Evolutionary conservation across 2,888 invertebrate species (phyloP), one percentile per base, ranked within the genome.

Genomic region (Dorcus hopei): DNA sequence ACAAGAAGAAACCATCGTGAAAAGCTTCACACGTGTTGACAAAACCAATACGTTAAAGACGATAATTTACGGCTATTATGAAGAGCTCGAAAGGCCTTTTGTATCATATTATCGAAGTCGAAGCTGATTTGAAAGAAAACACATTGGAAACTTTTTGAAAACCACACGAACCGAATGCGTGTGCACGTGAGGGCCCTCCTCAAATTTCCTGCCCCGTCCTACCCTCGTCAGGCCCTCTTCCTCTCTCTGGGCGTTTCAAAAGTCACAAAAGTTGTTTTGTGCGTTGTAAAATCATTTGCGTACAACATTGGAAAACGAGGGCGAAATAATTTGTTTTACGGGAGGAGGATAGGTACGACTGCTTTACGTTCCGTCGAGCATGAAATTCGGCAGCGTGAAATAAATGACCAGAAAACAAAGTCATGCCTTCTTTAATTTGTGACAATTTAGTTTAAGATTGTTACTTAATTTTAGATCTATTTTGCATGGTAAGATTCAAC

Each of bases 31-130:
- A 74, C 74, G 75, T 74, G 75, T 75, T 73, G 74, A 75, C 74
- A 74, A 75, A 74, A 74, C 74, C 74, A 65, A 72, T 67, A 65
- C 66, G 67, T 67, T 73, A 73, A 74, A 69, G 69, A 67, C 68
- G 67, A 72, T 73, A 74, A 75, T 75, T 75, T 75, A 75, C 74
- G 70, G 69, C 71, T 65, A 72, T 74, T 72, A 72, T 72, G 65
- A 66, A 62, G 60, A 66, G 39, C 38, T 48, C 19, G 48, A 48
- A 54, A 48, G 39, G n/a, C 23, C 38, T 50, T 50, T 49, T 61
- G 62, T 51, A 49, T 65, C 66, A 66, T 62, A 61, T 59, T 11
- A 45, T 45, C 45, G 45, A 11, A 45, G 42, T 42, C 42, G 42
- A 7, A 33, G 4, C 0, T 33, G 26, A 33, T 33, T 33, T 33